A percentile compares a stretch with the other conserved stretches of the same genome.
Conservation (phyloP, 2,113 vertebrate species). For the Eolophus roseicapilla region DNA sequence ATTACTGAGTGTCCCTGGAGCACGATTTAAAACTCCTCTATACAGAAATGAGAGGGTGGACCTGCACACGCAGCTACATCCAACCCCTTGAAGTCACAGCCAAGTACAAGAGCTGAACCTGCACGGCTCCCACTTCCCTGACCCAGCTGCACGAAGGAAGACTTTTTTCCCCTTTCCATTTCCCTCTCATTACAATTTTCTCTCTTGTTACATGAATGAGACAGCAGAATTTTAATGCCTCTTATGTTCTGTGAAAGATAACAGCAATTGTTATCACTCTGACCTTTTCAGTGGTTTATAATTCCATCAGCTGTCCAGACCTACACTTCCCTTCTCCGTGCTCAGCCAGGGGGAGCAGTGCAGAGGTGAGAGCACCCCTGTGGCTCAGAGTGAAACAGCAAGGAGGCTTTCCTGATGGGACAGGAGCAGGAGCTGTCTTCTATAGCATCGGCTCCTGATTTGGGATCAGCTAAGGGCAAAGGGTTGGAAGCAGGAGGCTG, state of each 20-base stretch:
- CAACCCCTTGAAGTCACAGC: not conserved
- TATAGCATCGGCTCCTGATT: not conserved
- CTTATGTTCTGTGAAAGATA: not conserved
- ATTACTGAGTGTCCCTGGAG: not conserved
- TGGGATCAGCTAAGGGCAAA: not conserved
- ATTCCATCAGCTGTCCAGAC: not conserved
- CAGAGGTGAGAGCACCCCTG: not conserved
- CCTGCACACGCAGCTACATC: accelerated
- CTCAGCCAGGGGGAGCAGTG: not conserved
- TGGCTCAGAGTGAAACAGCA: not conserved
- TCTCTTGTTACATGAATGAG: not conserved
- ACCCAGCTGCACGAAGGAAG: not conserved
- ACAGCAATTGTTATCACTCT: not conserved
- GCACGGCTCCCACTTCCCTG: not conserved
- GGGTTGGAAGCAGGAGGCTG: not conserved
- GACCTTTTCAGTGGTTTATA: not conserved
- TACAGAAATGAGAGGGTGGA: not conserved
- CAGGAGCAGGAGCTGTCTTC: not conserved
- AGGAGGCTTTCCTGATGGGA: not conserved
- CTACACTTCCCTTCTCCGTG: accelerated
- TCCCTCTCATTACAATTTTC: not conserved
- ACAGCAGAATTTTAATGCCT: constrained; percentile 18
- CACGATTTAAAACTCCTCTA: not conserved
- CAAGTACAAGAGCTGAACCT: not conserved
- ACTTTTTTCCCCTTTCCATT: not conserved